Conservation (phyloP, 2,888 invertebrate species). For the Sturmia bella region DNA sequence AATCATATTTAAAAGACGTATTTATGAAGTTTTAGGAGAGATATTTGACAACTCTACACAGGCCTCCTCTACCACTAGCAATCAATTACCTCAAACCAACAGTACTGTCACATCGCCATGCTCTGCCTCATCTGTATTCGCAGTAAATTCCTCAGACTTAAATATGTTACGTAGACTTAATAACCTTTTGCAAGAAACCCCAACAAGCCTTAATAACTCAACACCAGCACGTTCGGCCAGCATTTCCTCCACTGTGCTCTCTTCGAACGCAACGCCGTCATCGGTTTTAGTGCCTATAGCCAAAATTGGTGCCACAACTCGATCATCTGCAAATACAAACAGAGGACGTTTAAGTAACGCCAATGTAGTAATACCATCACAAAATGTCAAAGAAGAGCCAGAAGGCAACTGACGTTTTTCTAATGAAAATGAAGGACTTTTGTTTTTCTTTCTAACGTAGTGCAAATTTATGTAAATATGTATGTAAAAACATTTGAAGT, state of each 20-base stretch:
- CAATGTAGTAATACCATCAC: conserved; percentile 40
- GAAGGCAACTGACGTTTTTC: conserved; percentile 60
- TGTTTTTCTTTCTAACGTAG: conserved; percentile 16
- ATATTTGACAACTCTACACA: conserved; percentile 73
- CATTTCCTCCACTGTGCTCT: conserved; percentile 70
- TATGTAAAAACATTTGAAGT: conserved; percentile 26
- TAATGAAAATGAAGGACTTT: not conserved
- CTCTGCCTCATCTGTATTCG: conserved; percentile 4
- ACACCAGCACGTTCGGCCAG: conserved; percentile 65
- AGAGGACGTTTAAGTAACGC: conserved; percentile 66
- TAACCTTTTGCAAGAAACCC: conserved; percentile 68
- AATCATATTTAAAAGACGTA: conserved; percentile 77
- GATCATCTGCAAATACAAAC: conserved; percentile 67
- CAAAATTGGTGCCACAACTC: conserved; percentile 71
- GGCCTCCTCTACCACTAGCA: conserved; percentile 53
- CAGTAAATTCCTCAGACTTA: conserved; percentile 70
- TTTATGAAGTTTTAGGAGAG: conserved; percentile 77
- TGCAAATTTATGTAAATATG: conserved; percentile 65
- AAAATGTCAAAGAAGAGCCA: conserved; percentile 70
- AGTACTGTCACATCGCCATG: conserved; percentile 18
- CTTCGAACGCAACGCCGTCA: conserved; percentile 50
- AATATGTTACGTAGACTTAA: conserved; percentile 70
- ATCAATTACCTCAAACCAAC: conserved; percentile 35
- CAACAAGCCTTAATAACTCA: conserved; percentile 26
- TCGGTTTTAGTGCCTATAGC: conserved; percentile 59